Evolutionary conservation across 2,797 vertebrate genomes (phyloP), one percentile per base, ranked within the genome.

Genomic region (Ptychadena robeensis): DNA sequence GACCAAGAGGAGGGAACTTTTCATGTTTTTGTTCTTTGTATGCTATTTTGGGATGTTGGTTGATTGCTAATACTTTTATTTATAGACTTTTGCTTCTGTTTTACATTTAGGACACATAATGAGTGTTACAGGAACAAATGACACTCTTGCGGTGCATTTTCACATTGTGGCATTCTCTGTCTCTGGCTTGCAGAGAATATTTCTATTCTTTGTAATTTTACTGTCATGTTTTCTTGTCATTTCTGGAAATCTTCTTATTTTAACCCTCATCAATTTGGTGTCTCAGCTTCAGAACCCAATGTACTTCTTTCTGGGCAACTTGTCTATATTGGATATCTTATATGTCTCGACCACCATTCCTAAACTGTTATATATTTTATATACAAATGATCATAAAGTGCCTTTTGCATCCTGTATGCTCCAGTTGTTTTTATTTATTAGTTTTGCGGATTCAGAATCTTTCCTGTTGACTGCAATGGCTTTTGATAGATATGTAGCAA

Each of bases 401-500:
- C 28, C n/a, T 32, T 76, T 76, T 11, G 10, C 3, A 9, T 27
- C 57, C 25, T 76, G 73, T 18, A 76, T 76, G 8, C 22, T 37
- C 27, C 73, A 76, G 34, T 64, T 76, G 61, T 76, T 76, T 76
- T 11, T 65, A 2, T 76, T 76, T 65, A 61, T 35, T 8, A 64
- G 30, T 12, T 76, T 59, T 31, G 73, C 64, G 38, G 59, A 35
- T 11, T 64, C 59, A 8, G 73, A 76, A n/a, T 76, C 64, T 65
- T 76, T 76, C 57, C 35, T 76, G 6, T 15, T 76, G 59, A 65
- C 34, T 8, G 34, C 59, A 5, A 76, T 76, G 73, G 59, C 73
- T 65, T 76, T 64, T 76, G 73, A 76, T 22, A 32, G 73, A 27
- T 76, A 76, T 76, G 73, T 76, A 7, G 73, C 73, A 11, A 76